phyloP scores from a whole-genome alignment of 2,888 invertebrate species.

The Salticus scenicus region DNA sequence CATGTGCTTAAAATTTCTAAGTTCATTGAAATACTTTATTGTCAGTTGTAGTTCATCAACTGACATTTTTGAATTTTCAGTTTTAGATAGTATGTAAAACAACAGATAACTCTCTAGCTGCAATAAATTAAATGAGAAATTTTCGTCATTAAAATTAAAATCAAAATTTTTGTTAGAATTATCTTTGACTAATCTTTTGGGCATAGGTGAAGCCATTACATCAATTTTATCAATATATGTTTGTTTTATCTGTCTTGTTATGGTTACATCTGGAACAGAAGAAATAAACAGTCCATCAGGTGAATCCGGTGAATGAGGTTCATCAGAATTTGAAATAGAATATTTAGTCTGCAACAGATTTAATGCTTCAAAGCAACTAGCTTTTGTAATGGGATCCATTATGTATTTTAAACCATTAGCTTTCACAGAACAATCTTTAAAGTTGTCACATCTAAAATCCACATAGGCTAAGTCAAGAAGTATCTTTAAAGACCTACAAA shows the following conservation, averaged over 20 bases:
- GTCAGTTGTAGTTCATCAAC: slow-evolving; percentile 16
- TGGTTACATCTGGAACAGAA: background rate
- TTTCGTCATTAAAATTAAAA: background rate
- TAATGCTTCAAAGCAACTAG: background rate
- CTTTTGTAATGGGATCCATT: slow-evolving; percentile 24
- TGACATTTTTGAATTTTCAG: slow-evolving; percentile 4
- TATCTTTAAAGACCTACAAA: slow-evolving; percentile 45
- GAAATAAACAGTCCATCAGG: slow-evolving; percentile 12
- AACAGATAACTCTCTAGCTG: slow-evolving; percentile 26
- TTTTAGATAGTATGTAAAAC: background rate
- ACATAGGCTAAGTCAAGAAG: slow-evolving; percentile 40
- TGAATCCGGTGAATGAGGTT: background rate
- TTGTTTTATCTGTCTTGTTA: slow-evolving; percentile 37
- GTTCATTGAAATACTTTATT: slow-evolving; percentile 12
- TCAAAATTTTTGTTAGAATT: slow-evolving; percentile 11
- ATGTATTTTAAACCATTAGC: slow-evolving; percentile 53
- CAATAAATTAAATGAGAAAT: slow-evolving; percentile 18
- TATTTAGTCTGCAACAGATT: background rate
- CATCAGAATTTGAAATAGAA: slow-evolving; percentile 1
- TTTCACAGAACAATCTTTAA: slow-evolving; percentile 49
- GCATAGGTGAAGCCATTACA: slow-evolving; percentile 46
- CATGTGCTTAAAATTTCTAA: slow-evolving; percentile 11
- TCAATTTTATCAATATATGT: slow-evolving; percentile 27
- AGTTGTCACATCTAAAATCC: slow-evolving; percentile 42
- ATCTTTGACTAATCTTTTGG: slow-evolving; percentile 3